Evolutionary conservation across 37 sponge, comb jelly and placozoan genomes (phyloP), one percentile per base, ranked within the genome.

Genomic region (Sycon ciliatum): DNA sequence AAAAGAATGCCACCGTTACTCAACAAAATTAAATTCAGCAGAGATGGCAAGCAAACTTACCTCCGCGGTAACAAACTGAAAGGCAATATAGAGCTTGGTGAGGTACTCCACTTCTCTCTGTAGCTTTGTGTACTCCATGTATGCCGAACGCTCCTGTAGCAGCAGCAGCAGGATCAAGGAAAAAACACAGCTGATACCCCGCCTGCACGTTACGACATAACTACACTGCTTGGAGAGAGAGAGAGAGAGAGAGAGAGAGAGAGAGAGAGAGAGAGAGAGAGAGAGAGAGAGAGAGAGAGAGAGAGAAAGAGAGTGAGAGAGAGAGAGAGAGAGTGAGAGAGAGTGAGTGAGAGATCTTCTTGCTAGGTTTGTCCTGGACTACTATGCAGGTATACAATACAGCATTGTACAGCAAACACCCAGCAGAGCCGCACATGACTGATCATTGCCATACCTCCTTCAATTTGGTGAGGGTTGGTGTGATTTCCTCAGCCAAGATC

Each of bases 91-190:
- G 20, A 97, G 81, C 0, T 81, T 62, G 9, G 72, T 80, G 16
- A 97, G 81, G 60, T 86, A 82, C 64, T 97, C 99, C 55, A 97
- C 69, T 38, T 97, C 87, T 30, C 89, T 67, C 57, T 68, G 62
- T 29, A 89, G 76, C 73, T 92, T 89, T 84, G 89, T 93, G 49
- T 87, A 97, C 73, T 89, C 87, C 83, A 97, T 72, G 61, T 93
- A 97, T 13, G 90, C 86, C 0, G 99, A 86, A 32, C 99, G 77
- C 56, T 97, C 99, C 72, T 85, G 61, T 2, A 54, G 37, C 36
- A 81, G 63, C 7, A 23, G 63, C 24, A 60, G 31, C 9, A 60
- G 63, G 16, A 11, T 23, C 63, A 30, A 22, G 7, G 32, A 23
- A 18, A 60, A 22, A 7, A 30, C 32, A 60, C 32, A 30, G 38